Evolutionary conservation across 2,888 invertebrate species (phyloP), one percentile per base, ranked within the genome.

Genomic region (Drosophila picticornis): DNA sequence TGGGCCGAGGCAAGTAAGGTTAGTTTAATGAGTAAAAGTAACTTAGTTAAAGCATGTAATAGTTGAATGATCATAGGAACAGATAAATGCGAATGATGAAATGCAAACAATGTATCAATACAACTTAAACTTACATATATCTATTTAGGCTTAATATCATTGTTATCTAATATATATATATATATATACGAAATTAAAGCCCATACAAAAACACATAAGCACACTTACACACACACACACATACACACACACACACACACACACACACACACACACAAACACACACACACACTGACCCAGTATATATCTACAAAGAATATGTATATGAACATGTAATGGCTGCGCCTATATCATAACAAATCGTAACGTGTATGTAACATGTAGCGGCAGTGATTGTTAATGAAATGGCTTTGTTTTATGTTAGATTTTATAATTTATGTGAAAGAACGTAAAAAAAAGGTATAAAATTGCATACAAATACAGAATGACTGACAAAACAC

Each of bases 401-500:
- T 83, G 81, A 90, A 90, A 91, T 83, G 80, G 90, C 91, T 91
- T 91, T 91, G 90, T 91, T 88, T 91, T 90, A 73, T 91, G 83
- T 89, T 89, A 91, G 88, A 81, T 88, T 91, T 91, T 91, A 84
- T 89, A 88, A 91, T 89, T 90, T 91, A 81, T 72, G 77, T 87
- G 75, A 73, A 79, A 77, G 75, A 71, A 52, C 52, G 63, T 38
- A 55, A 65, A 43, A 73, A 84, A 83, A 87, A 68, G 83, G 86
- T 85, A 77, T 70, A 82, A 72, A 84, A 88, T 73, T 83, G 89
- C 82, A 86, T 84, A 84, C 82, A 91, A 88, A 89, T 89, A 91
- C 90, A 90, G 92, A 91, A 91, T 91, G 91, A 91, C 91, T 91
- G 91, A 91, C 84, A 91, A 92, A 91, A 90, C 84, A 90, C 87